Evolutionary conservation across 2,113 vertebrate species (phyloP).

Genomic region (Entomyzon cyanotis): DNA sequence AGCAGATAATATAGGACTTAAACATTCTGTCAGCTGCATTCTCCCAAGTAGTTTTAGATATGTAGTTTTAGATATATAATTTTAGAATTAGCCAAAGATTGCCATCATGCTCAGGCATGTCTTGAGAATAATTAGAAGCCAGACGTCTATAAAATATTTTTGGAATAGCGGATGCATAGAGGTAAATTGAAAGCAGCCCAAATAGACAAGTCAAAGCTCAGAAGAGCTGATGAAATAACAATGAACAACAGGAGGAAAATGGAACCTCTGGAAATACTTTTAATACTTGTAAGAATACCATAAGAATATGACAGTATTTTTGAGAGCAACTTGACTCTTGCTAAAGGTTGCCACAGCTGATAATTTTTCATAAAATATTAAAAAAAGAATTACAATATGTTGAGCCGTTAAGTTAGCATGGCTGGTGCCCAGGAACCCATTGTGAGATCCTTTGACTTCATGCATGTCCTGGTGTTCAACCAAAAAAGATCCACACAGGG

Average conservation of each 20-base stretch:
- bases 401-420: neutral
- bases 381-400: neutral
- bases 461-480: neutral
- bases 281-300: neutral
- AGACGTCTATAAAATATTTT: neutral
- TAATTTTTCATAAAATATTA: neutral
- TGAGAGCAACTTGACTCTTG: neutral
- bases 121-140: neutral
- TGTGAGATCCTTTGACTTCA: neutral
- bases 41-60: neutral
- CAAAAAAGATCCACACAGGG: neutral
- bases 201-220: neutral
- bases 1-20: neutral
- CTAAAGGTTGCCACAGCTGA: neutral
- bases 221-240: neutral
- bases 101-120: neutral
- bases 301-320: neutral
- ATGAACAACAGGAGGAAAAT: neutral
- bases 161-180: neutral
- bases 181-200: neutral
- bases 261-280: neutral
- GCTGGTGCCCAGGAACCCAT: neutral
- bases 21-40: neutral
- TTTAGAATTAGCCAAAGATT: neutral
- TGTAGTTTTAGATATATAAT: neutral